Percentiles rank a stretch among this genome's conserved stretches.
Conservation (phyloP, 2,113 vertebrate species). For the Zosterops pallidus region DNA sequence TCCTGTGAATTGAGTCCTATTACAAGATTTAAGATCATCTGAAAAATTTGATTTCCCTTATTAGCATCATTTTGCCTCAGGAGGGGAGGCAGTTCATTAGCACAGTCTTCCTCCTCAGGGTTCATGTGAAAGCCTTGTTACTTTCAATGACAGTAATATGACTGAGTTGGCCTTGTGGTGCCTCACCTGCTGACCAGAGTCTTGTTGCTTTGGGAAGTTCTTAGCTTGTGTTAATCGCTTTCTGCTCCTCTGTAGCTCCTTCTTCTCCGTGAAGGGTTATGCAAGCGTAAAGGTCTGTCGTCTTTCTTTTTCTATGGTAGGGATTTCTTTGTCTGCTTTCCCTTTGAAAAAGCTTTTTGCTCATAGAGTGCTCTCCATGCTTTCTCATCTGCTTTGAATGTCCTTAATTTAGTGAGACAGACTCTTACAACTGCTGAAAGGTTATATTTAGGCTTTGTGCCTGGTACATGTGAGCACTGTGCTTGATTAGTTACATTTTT, state of each 20-base stretch:
- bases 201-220: neutral
- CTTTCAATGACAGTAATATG: neutral
- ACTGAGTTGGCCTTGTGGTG: neutral
- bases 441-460: conserved; percentile 54
- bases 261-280: neutral
- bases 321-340: conserved; percentile 10
- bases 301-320: neutral
- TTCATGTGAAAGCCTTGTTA: neutral
- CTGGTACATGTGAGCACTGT: neutral
- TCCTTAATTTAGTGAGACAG: conserved; percentile 53
- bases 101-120: neutral
- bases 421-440: neutral
- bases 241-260: neutral
- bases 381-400: conserved; percentile 56
- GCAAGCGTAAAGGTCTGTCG: neutral
- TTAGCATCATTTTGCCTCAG: neutral
- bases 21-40: neutral
- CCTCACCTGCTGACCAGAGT: neutral
- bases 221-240: neutral
- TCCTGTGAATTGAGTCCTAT: neutral
- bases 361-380: conserved; percentile 1
- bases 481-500: neutral
- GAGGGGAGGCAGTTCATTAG: neutral
- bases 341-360: conserved; percentile 46
- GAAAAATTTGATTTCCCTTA: neutral